A percentile compares a stretch with the other conserved stretches of the same genome.
phyloP scores from a whole-genome alignment of 2,888 invertebrate species.

The Drosophila dives region DNA sequence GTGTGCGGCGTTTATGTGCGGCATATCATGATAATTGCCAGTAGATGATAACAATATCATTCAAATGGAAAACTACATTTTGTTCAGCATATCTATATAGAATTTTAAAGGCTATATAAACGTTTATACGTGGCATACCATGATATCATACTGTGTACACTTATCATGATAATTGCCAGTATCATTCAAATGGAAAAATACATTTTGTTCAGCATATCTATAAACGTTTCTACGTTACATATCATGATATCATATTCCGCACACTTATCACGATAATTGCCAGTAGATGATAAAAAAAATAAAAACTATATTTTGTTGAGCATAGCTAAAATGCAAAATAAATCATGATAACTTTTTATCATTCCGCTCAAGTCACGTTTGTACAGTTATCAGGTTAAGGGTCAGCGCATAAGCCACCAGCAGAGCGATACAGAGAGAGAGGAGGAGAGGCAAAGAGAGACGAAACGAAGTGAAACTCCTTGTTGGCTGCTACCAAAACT shows the following conservation, averaged over 20 bases:
- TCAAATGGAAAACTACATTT: neutral
- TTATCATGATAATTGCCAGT: neutral
- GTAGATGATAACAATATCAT: conserved; percentile 1
- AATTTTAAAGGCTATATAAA: neutral
- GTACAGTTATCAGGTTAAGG: conserved; percentile 19
- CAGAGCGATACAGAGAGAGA: neutral
- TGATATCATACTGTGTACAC: neutral
- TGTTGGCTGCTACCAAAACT: conserved; percentile 28
- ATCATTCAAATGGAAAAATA: neutral
- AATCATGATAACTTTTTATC: neutral
- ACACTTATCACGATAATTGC: neutral
- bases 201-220: neutral
- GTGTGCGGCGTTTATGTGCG: conserved; percentile 36
- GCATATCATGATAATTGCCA: conserved; percentile 6
- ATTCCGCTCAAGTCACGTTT: neutral
- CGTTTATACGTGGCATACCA: neutral
- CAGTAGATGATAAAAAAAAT: neutral
- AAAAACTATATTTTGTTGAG: neutral
- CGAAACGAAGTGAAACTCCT: conserved; percentile 6
- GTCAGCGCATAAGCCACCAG: conserved; percentile 22
- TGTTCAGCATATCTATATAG: neutral
- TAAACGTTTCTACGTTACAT: neutral
- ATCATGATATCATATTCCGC: too few relatives aligned
- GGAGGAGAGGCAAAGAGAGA: neutral
- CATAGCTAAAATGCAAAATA: neutral